These are phyloP conservation scores for Gasterosteus nipponicus DNA, from an alignment of 2,113 vertebrate genomes.

Conservation along the genomic window DNA sequence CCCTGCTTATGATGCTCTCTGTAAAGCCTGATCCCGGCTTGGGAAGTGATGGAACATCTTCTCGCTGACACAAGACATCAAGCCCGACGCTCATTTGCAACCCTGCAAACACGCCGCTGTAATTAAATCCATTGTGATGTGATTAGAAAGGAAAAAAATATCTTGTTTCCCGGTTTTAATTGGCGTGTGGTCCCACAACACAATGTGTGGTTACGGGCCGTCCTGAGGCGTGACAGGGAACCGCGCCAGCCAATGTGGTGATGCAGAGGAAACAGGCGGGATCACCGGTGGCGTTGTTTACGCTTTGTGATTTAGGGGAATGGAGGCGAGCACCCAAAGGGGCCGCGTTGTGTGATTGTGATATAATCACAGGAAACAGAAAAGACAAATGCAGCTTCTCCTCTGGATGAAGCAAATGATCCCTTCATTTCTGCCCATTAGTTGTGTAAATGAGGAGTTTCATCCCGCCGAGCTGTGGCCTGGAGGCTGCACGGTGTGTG, in stretches of 20 bases:
- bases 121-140: slow-evolving; percentile 78
- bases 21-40: slow-evolving; percentile 25
- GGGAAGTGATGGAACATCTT: slow-evolving; percentile 40
- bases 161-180: slow-evolving; percentile 72
- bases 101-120: slow-evolving; percentile 49
- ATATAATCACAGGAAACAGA: slow-evolving; percentile 23
- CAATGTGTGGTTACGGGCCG: slow-evolving; percentile 54
- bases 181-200: slow-evolving; percentile 68
- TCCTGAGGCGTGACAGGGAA: slow-evolving; percentile 68
- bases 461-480: slow-evolving; percentile 39
- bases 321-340: slow-evolving; percentile 4
- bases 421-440: slow-evolving; percentile 56
- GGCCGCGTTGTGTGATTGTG: slow-evolving; percentile 9
- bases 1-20: neutral
- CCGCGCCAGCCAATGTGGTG: slow-evolving; percentile 62
- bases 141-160: slow-evolving; percentile 63
- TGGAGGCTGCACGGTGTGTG: slow-evolving; percentile 11
- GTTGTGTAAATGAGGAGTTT: slow-evolving; percentile 57
- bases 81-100: slow-evolving; percentile 20
- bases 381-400: slow-evolving; percentile 25
- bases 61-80: slow-evolving; percentile 56
- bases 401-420: slow-evolving; percentile 42
- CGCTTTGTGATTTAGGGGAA: slow-evolving; percentile 18
- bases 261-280: slow-evolving; percentile 59
- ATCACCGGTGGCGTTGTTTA: slow-evolving; percentile 44